These are phyloP conservation scores for Pipistrellus pipistrellus DNA, from an alignment of 2,797 vertebrate species.

Conservation along the genomic window DNA sequence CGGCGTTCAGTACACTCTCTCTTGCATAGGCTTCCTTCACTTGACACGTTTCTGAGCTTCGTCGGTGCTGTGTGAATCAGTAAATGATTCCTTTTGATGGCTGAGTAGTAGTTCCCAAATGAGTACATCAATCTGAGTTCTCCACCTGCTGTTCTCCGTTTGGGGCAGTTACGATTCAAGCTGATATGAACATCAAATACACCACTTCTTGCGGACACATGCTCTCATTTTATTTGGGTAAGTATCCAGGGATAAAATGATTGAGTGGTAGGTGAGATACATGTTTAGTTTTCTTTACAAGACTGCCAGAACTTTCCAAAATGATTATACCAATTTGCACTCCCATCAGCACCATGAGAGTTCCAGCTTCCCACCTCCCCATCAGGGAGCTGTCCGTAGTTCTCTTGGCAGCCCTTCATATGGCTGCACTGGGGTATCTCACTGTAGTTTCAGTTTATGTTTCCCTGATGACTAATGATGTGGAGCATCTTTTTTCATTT, in stretches of 20 bases:
- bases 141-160: not conserved
- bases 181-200: not conserved
- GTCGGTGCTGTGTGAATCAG: not conserved
- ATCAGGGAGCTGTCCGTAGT: not conserved
- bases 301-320: not conserved
- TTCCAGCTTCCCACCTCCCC: not conserved
- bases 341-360: not conserved
- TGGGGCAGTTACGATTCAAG: not conserved
- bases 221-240: not conserved
- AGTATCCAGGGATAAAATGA: slow-evolving; percentile 1
- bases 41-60: not conserved
- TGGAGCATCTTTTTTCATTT: slow-evolving; percentile 1
- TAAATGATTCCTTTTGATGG: slow-evolving; percentile 11
- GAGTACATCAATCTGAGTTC: not conserved
- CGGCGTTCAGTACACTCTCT: not conserved
- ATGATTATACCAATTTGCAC: not conserved
- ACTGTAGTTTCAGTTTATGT: not conserved
- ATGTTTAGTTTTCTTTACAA: not conserved
- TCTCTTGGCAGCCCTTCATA: not conserved
- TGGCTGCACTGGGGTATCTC: not conserved
- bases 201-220: not conserved
- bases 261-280: not conserved
- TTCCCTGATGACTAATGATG: slow-evolving; percentile 10
- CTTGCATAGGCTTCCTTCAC: not conserved
- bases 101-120: not conserved